phyloP scores from a whole-genome alignment of 2,888 invertebrate species.

The Nephrotoma flavescens region DNA sequence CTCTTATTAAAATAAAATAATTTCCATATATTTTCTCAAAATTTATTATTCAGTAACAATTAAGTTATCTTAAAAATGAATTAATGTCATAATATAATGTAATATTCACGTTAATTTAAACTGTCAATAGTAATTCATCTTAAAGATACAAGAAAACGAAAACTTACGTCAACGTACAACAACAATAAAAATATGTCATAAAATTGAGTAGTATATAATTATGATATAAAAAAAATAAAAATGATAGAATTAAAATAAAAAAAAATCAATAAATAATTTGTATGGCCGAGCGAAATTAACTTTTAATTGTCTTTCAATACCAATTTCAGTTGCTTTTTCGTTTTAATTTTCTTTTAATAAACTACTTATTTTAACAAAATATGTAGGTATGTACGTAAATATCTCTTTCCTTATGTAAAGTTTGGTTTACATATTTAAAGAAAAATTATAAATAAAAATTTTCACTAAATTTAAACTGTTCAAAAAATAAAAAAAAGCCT shows the following conservation, averaged over 20 bases:
- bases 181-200: neutral
- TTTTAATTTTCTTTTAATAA: neutral
- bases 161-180: neutral
- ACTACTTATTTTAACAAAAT: neutral
- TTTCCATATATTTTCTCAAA: neutral
- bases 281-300: neutral
- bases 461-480: neutral
- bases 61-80: neutral
- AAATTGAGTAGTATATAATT: neutral
- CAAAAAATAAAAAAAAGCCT: neutral
- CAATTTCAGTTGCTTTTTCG: neutral
- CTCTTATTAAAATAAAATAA: neutral
- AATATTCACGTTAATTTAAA: neutral
- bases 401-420: neutral
- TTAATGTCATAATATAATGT: neutral
- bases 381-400: neutral
- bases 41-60: neutral
- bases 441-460: neutral
- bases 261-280: neutral
- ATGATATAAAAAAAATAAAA: neutral
- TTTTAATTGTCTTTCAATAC: neutral
- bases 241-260: neutral
- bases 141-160: neutral
- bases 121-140: neutral
- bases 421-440: neutral